Evolutionary conservation across 2,797 vertebrate genomes (phyloP), one percentile per base, ranked within the genome.

Genomic region (Melopsittacus undulatus): DNA sequence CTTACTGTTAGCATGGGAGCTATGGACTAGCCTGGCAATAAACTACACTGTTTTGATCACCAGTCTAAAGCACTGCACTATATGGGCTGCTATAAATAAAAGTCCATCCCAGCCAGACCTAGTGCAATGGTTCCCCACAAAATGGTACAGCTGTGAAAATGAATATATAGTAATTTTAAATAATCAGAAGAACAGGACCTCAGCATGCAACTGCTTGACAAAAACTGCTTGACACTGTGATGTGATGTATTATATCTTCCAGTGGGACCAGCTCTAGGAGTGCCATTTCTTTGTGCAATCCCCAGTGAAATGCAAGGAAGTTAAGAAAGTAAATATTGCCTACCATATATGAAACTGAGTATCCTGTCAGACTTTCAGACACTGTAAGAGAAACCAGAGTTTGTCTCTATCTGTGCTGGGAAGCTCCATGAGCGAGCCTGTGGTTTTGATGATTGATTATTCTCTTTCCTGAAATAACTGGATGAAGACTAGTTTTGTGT

Each of bases 401-500:
- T 27, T 79, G 32, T 86, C 92, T 80, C 74, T 85, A 3, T 26
- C 14, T 38, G 13, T 67, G 23, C 20, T 54, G 46, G 51, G 57
- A 91, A 88, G 8, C 22, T 57, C 66, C 27, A 30, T 63, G 30
- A 29, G 43, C 74, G 12, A 83, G 23, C 14, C 24, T 51, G 4
- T 67, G 29, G 42, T 69, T 84, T 78, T 6, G 8, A 64, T 67
- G 30, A 49, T 8, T 79, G 24, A 67, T 82, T 87, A 69, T 68
- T 23, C 23, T 62, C 54, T 69, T 96, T 76, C 57, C 27, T 94
- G 80, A 89, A 83, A 76, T 76, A 72, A 78, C 22, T 73, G 24
- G 24, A 69, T 66, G 57, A 90, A 87, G 48, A 61, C 14, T 83
- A 45, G 2, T 36, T 45, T 94, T 87, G 10, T 45, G 43, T 69